phyloP scores from a whole-genome alignment of 1,140 invertebrate species.

The Chrysopa pallens region DNA sequence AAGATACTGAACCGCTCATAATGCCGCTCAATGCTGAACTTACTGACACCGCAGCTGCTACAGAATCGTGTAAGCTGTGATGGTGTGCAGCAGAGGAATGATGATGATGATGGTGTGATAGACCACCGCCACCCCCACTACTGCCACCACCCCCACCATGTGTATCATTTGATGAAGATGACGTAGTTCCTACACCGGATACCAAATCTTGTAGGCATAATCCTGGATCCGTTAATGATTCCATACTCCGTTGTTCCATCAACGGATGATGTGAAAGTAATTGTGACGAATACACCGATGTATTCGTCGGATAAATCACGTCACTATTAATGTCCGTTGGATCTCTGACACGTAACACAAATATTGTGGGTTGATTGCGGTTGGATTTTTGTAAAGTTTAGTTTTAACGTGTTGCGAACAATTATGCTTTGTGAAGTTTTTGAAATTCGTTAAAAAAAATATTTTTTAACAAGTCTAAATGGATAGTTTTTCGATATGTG shows the following conservation, averaged over 20 bases:
- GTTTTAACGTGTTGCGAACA: too few relatives aligned
- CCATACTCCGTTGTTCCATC: conserved; percentile 29
- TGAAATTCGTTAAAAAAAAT: too few relatives aligned
- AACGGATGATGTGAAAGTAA: conserved; percentile 21
- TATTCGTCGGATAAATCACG: too few relatives aligned
- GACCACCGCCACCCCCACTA: conserved; percentile 11
- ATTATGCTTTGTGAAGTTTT: too few relatives aligned
- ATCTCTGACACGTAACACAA: background rate
- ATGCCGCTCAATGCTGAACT: conserved; percentile 44
- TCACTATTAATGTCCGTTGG: background rate
- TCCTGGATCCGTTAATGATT: conserved; percentile 38
- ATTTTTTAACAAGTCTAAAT: too few relatives aligned
- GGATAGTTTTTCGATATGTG: too few relatives aligned
- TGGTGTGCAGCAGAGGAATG: conserved; percentile 19
- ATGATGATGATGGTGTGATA: conserved; percentile 19
- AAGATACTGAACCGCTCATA: conserved; percentile 34
- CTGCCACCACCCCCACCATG: conserved; percentile 17
- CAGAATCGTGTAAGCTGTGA: conserved; percentile 38
- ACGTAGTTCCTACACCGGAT: conserved; percentile 23
- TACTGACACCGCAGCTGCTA: conserved; percentile 39
- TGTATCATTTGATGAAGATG: conserved; percentile 26
- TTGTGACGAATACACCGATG: conserved; percentile 29
- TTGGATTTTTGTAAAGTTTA: too few relatives aligned
- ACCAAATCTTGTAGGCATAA: conserved; percentile 58
- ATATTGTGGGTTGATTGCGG: too few relatives aligned